Evolutionary conservation across 2,797 vertebrate genomes (phyloP).

Genomic region (Synanceia verrucosa): DNA sequence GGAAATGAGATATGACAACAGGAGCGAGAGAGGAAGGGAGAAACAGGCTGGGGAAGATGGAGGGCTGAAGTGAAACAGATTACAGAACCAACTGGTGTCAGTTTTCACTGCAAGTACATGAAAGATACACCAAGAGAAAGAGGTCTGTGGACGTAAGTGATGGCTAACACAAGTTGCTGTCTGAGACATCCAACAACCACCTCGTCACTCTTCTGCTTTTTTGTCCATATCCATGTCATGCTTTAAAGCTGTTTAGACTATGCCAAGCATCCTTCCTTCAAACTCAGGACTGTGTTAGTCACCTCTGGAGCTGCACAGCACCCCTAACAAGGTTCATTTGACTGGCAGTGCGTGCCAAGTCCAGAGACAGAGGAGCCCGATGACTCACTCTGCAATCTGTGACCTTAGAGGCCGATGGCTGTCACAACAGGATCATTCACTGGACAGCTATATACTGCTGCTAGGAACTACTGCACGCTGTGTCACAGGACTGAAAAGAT

Average conservation of each 20-base stretch:
- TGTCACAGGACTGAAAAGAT: not conserved
- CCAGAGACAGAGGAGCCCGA: conserved; percentile 40
- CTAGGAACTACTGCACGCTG: not conserved
- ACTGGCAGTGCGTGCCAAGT: conserved; percentile 56
- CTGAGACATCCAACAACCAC: conserved; percentile 30
- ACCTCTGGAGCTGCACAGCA: not conserved
- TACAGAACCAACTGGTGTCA: conserved; percentile 29
- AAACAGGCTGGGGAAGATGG: conserved; percentile 6
- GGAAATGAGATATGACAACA: conserved; percentile 20
- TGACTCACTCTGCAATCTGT: conserved; percentile 58
- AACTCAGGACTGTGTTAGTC: conserved; percentile 26
- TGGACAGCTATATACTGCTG: conserved; percentile 1
- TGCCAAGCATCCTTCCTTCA: conserved; percentile 30
- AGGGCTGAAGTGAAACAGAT: conserved; percentile 4
- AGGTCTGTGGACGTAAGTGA: conserved; percentile 14
- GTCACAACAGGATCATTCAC: conserved; percentile 26
- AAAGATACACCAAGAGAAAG: conserved; percentile 12
- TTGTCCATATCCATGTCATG: conserved; percentile 29
- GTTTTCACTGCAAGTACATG: conserved; percentile 18
- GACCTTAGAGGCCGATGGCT: conserved; percentile 37
- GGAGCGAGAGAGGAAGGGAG: not conserved
- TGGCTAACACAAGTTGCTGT: not conserved
- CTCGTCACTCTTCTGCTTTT: conserved; percentile 1
- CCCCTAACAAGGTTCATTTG: conserved; percentile 47
- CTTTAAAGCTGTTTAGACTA: conserved; percentile 14